These are phyloP conservation scores for Hemaris fuciformis DNA, from an alignment of 2,888 invertebrate species.

Conservation along the genomic window DNA sequence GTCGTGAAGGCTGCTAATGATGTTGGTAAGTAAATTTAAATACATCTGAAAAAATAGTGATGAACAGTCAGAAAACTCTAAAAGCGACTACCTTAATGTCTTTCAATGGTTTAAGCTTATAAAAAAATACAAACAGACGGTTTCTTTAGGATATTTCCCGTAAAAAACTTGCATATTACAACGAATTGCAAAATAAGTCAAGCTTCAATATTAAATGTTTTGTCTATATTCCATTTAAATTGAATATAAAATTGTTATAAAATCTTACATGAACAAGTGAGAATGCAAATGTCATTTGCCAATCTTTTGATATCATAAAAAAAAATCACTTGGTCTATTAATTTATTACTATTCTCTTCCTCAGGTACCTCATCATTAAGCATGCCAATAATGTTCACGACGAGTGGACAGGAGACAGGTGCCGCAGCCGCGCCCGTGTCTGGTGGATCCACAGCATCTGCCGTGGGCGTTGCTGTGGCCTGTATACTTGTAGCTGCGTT, in stretches of 20 bases:
- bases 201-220: too few relatives aligned
- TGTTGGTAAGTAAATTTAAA: conserved; percentile 74
- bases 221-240: too few relatives aligned
- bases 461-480: conserved; percentile 84
- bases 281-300: too few relatives aligned
- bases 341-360: background rate
- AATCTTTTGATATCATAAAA: too few relatives aligned
- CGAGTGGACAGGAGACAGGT: conserved; percentile 87
- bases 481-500: conserved; percentile 83
- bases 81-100: background rate
- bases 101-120: background rate
- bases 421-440: conserved; percentile 83
- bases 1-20: conserved; percentile 92
- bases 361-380: conserved; percentile 88
- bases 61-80: background rate
- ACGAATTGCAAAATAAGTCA: too few relatives aligned
- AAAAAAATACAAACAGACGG: too few relatives aligned
- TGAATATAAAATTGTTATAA: too few relatives aligned
- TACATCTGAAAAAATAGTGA: background rate
- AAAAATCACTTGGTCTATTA: too few relatives aligned
- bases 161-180: too few relatives aligned
- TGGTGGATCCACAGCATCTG: conserved; percentile 81
- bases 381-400: conserved; percentile 87
- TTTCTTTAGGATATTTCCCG: too few relatives aligned
- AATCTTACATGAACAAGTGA: too few relatives aligned